Percentiles rank a stretch among this genome's conserved stretches.
These are phyloP conservation scores for Antennarius striatus DNA, from an alignment of 2,113 vertebrate genomes.

Conservation along the genomic window DNA sequence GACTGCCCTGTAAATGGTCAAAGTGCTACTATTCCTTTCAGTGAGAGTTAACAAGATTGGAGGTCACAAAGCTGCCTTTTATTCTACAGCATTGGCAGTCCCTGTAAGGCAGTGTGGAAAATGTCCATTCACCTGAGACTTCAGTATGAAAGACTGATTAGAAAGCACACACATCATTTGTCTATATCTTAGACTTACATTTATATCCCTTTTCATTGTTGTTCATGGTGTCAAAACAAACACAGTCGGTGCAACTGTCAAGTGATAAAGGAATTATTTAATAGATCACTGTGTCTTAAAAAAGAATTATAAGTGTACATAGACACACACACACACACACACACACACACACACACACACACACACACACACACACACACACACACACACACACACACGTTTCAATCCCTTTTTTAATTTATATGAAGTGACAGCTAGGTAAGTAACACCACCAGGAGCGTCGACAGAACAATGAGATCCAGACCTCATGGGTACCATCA, in stretches of 20 bases:
- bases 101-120: conserved; percentile 40
- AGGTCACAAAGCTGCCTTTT: conserved; percentile 60
- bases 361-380: conserved; percentile 8
- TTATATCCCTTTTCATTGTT: conserved; percentile 21
- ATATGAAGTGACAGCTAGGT: conserved; percentile 71
- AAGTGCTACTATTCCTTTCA: conserved; percentile 59
- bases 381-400: conserved; percentile 12
- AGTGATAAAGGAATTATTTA: conserved; percentile 38
- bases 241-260: conserved; percentile 34
- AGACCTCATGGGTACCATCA: conserved; percentile 77
- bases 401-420: conserved; percentile 47
- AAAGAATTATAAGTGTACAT: conserved; percentile 33
- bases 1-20: conserved; percentile 68
- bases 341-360: conserved; percentile 4
- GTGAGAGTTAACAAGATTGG: conserved; percentile 60
- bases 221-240: too few relatives aligned
- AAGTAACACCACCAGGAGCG: conserved; percentile 68
- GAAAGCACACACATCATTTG: conserved; percentile 25
- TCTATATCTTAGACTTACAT: conserved; percentile 27
- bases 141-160: conserved; percentile 65
- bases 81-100: conserved; percentile 57
- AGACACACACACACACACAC: conserved; percentile 4
- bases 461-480: conserved; percentile 64
- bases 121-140: conserved; percentile 40
- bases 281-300: conserved; percentile 46